Evolutionary conservation across 2,888 invertebrate species (phyloP), one percentile per base, ranked within the genome.

Genomic region (Eristalis tenax): DNA sequence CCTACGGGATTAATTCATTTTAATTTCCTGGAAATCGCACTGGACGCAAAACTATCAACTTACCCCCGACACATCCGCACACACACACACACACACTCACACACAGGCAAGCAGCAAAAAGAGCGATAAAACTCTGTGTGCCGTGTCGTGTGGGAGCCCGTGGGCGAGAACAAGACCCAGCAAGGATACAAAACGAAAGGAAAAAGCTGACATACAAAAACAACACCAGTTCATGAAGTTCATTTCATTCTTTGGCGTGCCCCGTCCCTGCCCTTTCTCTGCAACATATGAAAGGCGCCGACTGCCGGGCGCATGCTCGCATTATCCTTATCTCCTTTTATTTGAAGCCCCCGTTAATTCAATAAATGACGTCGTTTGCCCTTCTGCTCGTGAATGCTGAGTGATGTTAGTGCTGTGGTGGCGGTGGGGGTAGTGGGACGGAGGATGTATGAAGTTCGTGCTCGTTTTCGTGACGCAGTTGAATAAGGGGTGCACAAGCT

Each of bases 11-110:
- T 57, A 83, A 75, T 83, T 86, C 86, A 86, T 86, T 83, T 86
- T 78, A 86, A 79, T 86, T 86, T 86, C 86, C 86, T 86, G 78
- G 86, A 86, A 86, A 71, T 86, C 83, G 86, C 83, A 83, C 61
- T 83, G 15, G 38, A 79, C 78, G 65, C 65, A 83, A 82, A 86
- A 79, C 82, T 86, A 86, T 86, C 86, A 83, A 86, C 75, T 83
- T 82, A 71, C 50, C 50, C 50, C 50, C 5, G 15, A 15, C 13
- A n/a, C n/a, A 43, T 4, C 5, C 43, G 6, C 43, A n/a, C n/a
- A 43, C 43, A 43, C 13, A 1, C 5, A 18, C 50, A 18, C n/a
- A 2, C 76, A 26, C n/a, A n/a, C n/a, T n/a, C 35, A 38, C 40
- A 63, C 57, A 73, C 63, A 28, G 61, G 35, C 32, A 22, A 13